Conservation (phyloP, 1,140 invertebrate genomes). For the Pentalonia nigronervosa region DNA sequence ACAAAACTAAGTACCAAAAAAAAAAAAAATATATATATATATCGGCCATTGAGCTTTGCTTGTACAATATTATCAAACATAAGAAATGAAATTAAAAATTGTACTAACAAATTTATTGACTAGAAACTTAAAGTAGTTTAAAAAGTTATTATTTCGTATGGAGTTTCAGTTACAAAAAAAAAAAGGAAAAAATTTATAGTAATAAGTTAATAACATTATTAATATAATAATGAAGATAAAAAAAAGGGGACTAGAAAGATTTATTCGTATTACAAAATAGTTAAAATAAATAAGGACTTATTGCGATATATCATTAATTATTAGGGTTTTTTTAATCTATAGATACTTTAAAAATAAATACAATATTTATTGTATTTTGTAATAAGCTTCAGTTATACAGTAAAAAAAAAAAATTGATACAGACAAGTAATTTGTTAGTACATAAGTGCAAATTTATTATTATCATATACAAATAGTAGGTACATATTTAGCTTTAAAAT, state of each 20-base stretch:
- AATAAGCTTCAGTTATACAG: not conserved
- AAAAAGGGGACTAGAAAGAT: slow-evolving; percentile 28
- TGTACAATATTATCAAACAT: slow-evolving; percentile 32
- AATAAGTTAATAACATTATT: not conserved
- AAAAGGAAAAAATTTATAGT: not conserved
- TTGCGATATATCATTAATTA: not conserved
- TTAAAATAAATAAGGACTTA: not conserved
- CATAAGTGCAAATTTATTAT: not conserved
- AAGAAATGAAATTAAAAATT: slow-evolving; percentile 5
- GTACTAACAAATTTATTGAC: slow-evolving; percentile 50
- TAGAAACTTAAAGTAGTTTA: slow-evolving; percentile 53
- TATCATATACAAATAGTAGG: slow-evolving; percentile 19
- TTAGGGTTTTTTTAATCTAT: not conserved
- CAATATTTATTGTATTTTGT: not conserved
- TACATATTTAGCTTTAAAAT: not conserved
- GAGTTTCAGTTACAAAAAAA: not conserved
- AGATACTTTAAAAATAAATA: not conserved
- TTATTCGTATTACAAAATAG: slow-evolving; percentile 15
- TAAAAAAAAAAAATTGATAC: not conserved
- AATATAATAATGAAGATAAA: not conserved
- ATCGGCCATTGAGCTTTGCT: slow-evolving; percentile 29
- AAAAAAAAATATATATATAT: not conserved
- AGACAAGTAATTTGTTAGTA: slow-evolving; percentile 34
- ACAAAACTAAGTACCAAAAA: slow-evolving; percentile 27
- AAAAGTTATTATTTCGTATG: not conserved